Base-by-base conservation (phyloP, 2,797 vertebrate genomes). In the Arrhamphus sclerolepis region DNA sequence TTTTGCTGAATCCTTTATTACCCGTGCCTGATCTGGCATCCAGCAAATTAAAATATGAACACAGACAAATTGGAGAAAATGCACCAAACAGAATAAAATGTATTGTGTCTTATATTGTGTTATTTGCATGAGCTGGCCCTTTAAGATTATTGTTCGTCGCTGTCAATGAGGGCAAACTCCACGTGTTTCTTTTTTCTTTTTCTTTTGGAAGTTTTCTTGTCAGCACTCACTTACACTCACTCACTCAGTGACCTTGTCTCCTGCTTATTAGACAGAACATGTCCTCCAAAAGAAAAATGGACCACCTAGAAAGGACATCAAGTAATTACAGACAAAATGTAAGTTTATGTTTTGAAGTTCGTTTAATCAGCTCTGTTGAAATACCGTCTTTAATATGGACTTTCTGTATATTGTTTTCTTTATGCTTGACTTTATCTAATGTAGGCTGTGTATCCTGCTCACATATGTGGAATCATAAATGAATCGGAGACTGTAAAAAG, bases 231-330 rank as follows among this genome's bases (percentile, higher is more conserved):
- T 38, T 13, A 38, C 34, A 38, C 4, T 38, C 34, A 38, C 13
- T 38, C 11, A 10, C 11, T 38, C 34, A 14, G 1, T 14, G 34
- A 22, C 11, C 20, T 7, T 21, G 4, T 38, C 67, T 68, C 55
- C 26, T 88, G 85, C 69, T 67, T 84, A 75, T 8, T 20, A 71
- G 60, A 76, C 94, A 96, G 80, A 89, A 84, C 57, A 94, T 96
- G 93, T 91, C 92, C 62, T 95, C 95, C 49, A 80, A 85, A 83
- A 92, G 90, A 81, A 92, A 94, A 81, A 91, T 91, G 47, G 94
- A 96, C 84, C 96, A 98, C 82, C 84, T 98, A 29, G 93, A 96
- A 75, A 95, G 93, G 89, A 99, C 96, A 8, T 93, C 95, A 20
- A 90, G 72, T 77, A 95, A 94, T 79, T 81, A 86, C 84, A 93